Conservation (phyloP, 2,113 vertebrate species). For the Smithornis capensis region DNA sequence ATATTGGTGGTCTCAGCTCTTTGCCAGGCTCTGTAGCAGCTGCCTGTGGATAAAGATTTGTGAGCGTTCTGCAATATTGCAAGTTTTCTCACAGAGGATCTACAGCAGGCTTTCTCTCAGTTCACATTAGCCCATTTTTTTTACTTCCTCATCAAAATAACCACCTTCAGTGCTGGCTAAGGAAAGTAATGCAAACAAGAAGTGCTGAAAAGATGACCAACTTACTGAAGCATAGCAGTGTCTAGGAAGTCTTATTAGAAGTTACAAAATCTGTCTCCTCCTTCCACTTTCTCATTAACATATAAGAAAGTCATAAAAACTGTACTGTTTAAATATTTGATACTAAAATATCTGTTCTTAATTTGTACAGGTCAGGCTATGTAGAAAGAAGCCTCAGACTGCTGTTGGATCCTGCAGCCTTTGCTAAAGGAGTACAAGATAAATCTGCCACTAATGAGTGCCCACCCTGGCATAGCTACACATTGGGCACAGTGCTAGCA, state of each 20-base stretch:
- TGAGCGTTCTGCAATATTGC: not conserved
- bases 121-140: not conserved
- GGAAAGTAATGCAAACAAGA: not conserved
- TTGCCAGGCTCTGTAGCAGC: not conserved
- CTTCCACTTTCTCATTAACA: not conserved
- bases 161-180: not conserved
- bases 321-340: not conserved
- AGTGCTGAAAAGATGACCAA: not conserved
- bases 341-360: not conserved
- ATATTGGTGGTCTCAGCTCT: not conserved
- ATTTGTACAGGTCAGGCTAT: not conserved
- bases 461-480: not conserved
- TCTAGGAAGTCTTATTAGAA: not conserved
- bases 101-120: not conserved
- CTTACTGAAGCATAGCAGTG: not conserved
- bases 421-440: not conserved
- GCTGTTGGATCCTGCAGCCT: not conserved
- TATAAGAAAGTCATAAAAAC: not conserved
- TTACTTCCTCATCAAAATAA: not conserved
- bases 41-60: not conserved
- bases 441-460: not conserved
- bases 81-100: not conserved
- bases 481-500: not conserved
- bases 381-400: not conserved
- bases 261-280: not conserved